Base-by-base conservation (phyloP, 2,888 invertebrate genomes). In the Zaprionus bogoriensis region DNA sequence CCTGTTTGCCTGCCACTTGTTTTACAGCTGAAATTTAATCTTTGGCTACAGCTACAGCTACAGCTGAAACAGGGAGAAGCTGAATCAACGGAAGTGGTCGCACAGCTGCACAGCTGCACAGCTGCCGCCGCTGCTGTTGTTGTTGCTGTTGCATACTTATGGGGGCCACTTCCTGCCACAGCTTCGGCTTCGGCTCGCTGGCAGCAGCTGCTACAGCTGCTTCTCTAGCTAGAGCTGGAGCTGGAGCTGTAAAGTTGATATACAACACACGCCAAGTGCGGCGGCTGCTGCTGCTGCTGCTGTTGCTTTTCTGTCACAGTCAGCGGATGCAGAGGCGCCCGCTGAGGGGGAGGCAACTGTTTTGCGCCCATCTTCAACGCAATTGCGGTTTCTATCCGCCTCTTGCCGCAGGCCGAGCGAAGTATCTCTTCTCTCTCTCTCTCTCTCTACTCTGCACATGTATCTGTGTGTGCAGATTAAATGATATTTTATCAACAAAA, bases 401-500 rank as follows among this genome's bases (percentile, higher is more conserved):
- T 27, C 20, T 36, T 38, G 7, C 22, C 32, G 30, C 14, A 32
- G 7, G 9, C 27, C 9, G 22, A 39, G 12, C 7, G 23, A 17
- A 14, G 38, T 38, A 7, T 6, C 30, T 30, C 2, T 1, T n/a
- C 45, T 25, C 23, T 12, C 30, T 23, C 23, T 32, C 14, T 32
- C 32, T n/a, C 12, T 2, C 32, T 2, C 39, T 46, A n/a, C 47
- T 67, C 72, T 32, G 6, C 27, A 10, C 2, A 4, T 10, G 14
- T 36, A 71, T 58, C 72, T 72, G 73, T 67, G 68, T 44, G 71
- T 69, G 50, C 63, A 80, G 81, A 83, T 82, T 80, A 83, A 80
- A 78, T 81, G 74, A 68, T 75, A 81, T 82, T 82, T 82, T 84
- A 82, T 74, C 84, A 81, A 70, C 74, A 74, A 83, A 76, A 80